Conservation (phyloP, 2,113 vertebrate genomes). For the Campylorhamphus procurvoides region DNA sequence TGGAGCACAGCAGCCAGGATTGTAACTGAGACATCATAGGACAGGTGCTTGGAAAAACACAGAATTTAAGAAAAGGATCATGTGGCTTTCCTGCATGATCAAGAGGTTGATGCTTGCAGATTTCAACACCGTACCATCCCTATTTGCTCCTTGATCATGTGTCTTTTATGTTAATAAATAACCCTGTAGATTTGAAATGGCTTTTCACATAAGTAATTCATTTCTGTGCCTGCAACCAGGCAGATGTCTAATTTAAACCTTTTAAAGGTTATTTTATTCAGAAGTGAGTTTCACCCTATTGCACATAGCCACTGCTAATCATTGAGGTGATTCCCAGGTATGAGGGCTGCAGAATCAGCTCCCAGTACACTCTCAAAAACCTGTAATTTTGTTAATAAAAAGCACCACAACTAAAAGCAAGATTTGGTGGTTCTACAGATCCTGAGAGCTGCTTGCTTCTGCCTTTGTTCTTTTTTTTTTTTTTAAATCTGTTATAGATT, state of each 20-base stretch:
- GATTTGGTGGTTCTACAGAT: background rate
- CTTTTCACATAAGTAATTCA: background rate
- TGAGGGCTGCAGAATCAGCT: background rate
- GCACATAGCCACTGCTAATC: background rate
- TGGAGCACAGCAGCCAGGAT: background rate
- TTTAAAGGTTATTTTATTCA: background rate
- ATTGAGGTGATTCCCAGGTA: background rate
- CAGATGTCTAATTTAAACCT: background rate
- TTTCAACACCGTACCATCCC: background rate
- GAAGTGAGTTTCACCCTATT: background rate
- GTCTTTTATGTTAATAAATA: background rate
- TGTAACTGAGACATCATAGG: background rate
- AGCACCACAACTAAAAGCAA: background rate
- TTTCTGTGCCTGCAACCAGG: background rate
- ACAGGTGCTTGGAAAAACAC: constrained; percentile 25
- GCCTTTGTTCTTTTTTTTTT: constrained; percentile 28
- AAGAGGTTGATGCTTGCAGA: background rate
- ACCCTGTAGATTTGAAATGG: background rate
- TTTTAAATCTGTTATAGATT: constrained; percentile 10
- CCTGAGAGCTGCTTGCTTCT: background rate
- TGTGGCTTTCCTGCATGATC: background rate
- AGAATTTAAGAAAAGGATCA: background rate
- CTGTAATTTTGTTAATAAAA: background rate
- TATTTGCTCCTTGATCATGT: background rate
- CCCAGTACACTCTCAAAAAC: background rate